A percentile compares a stretch with the other conserved stretches of the same genome.
Conservation (phyloP, 2,797 vertebrate genomes). For the Gymnothorax reevesii region DNA sequence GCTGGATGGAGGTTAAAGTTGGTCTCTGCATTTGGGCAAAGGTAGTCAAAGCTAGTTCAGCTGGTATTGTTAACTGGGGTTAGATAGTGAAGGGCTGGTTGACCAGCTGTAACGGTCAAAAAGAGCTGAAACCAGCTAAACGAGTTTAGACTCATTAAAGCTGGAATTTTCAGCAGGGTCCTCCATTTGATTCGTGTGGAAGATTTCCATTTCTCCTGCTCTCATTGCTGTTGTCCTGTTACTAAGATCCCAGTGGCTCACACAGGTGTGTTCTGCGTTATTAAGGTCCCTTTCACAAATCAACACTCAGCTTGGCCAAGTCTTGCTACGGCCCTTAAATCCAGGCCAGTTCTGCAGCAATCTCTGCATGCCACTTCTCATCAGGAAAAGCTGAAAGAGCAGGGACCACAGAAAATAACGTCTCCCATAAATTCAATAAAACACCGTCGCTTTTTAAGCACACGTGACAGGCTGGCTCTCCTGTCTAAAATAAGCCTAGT, state of each 20-base stretch:
- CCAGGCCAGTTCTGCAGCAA: conserved; percentile 6
- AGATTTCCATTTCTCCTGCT: conserved; percentile 4
- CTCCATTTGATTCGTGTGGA: background rate
- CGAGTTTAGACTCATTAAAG: too few species aligned
- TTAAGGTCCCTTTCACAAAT: conserved; percentile 12
- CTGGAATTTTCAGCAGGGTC: too few species aligned
- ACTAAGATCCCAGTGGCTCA: background rate
- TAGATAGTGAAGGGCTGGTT: too few species aligned
- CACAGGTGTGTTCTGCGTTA: background rate
- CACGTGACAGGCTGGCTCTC: background rate
- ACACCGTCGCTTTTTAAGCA: background rate
- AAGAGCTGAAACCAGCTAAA: too few species aligned
- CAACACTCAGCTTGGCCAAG: conserved; percentile 6
- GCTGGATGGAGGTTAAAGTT: too few species aligned
- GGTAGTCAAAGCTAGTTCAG: too few species aligned
- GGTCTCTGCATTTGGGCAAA: too few species aligned
- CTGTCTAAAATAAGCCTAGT: conserved; percentile 3
- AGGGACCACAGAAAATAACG: conserved; percentile 14
- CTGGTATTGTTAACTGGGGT: too few species aligned
- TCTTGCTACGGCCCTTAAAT: background rate
- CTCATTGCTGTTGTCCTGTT: conserved; percentile 19
- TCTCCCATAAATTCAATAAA: background rate
- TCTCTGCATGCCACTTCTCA: conserved; percentile 3
- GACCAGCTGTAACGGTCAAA: too few species aligned
- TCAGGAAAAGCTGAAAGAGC: conserved; percentile 10